phyloP scores from a whole-genome alignment of 2,113 vertebrate species.

The Cyprinus carpio region DNA sequence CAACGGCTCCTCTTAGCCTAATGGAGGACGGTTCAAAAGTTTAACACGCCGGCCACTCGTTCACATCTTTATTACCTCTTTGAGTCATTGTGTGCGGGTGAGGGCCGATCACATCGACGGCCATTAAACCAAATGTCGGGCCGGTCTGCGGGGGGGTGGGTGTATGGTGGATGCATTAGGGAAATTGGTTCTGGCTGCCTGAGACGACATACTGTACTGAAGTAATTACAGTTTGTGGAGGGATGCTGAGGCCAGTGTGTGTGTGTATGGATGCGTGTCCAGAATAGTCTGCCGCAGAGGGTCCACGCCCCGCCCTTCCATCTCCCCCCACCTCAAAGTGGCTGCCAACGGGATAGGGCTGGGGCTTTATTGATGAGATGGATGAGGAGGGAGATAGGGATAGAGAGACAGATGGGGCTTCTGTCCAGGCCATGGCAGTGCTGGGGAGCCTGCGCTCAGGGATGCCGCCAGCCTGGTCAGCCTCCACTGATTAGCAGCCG shows the following conservation, averaged over 20 bases:
- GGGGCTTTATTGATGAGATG: slow-evolving; percentile 78
- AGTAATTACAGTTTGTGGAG: slow-evolving; percentile 60
- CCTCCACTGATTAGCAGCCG: not conserved
- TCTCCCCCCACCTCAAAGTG: slow-evolving; percentile 43
- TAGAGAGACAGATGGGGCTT: slow-evolving; percentile 47
- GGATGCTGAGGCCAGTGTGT: slow-evolving; percentile 58
- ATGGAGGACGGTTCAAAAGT: slow-evolving; percentile 75
- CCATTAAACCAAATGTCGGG: slow-evolving; percentile 56
- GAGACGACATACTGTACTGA: slow-evolving; percentile 56
- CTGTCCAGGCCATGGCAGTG: slow-evolving; percentile 48
- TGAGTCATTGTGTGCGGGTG: slow-evolving; percentile 70
- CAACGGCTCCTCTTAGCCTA: slow-evolving; percentile 55
- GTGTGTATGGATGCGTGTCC: slow-evolving; percentile 35
- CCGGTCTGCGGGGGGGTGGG: not conserved
- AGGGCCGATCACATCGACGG: slow-evolving; percentile 57
- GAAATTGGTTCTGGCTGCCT: slow-evolving; percentile 59
- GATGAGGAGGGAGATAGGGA: slow-evolving; percentile 66
- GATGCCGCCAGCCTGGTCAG: slow-evolving; percentile 31
- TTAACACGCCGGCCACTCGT: slow-evolving; percentile 60
- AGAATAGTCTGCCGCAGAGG: slow-evolving; percentile 63
- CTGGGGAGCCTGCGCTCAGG: slow-evolving; percentile 37
- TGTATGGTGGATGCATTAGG: slow-evolving; percentile 57
- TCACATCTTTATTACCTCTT: slow-evolving; percentile 69
- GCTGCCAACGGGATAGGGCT: slow-evolving; percentile 52
- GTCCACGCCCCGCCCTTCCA: slow-evolving; percentile 35